phyloP scores from a whole-genome alignment of 2,797 vertebrate species.

The Pseudochirops cupreus region DNA sequence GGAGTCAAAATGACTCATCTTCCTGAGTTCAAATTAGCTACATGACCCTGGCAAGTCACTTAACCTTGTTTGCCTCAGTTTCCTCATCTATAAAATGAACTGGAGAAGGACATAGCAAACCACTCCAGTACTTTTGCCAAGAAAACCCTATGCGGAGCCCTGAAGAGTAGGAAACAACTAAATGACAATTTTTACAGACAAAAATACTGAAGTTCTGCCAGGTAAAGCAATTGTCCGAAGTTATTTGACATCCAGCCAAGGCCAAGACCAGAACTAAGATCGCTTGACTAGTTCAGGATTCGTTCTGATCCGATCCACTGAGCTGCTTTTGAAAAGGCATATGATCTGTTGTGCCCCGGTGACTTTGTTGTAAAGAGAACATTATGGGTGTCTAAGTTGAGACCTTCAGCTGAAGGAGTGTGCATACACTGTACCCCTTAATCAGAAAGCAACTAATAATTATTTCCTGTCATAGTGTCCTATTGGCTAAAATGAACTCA shows the following conservation, averaged over 20 bases:
- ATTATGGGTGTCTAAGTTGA: conserved; percentile 2
- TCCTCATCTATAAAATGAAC: neutral
- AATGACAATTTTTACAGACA: neutral
- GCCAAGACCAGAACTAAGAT: too few species aligned
- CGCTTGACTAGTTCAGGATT: neutral
- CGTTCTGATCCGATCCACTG: neutral
- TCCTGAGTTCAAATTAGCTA: neutral
- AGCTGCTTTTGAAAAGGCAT: neutral
- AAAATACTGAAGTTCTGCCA: neutral
- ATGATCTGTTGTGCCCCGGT: neutral
- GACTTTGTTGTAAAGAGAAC: neutral
- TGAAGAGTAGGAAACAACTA: neutral
- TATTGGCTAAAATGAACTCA: neutral
- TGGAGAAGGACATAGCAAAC: neutral
- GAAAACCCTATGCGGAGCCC: neutral
- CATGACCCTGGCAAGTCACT: neutral
- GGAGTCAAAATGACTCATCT: neutral
- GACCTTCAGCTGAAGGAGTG: neutral
- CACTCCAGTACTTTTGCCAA: neutral
- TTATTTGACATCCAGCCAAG: neutral
- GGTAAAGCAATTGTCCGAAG: neutral
- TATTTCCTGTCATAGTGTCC: neutral
- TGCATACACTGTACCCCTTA: neutral
- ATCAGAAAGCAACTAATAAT: neutral
- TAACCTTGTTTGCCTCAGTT: neutral